phyloP scores from a whole-genome alignment of 2,113 vertebrate species.

The Riparia riparia region DNA sequence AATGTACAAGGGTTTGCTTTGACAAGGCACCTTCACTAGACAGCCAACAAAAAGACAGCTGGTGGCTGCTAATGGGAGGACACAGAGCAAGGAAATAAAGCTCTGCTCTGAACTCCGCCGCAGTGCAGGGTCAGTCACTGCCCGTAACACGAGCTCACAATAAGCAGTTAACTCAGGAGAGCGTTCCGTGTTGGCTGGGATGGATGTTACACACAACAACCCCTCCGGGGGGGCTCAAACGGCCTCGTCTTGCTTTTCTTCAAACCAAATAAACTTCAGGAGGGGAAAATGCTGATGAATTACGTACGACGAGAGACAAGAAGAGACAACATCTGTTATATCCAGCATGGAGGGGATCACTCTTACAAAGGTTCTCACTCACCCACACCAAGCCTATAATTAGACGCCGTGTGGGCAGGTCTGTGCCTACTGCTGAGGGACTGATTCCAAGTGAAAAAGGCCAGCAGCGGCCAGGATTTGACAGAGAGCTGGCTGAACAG shows the following conservation, averaged over 20 bases:
- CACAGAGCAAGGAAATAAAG: neutral
- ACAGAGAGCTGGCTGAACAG: neutral
- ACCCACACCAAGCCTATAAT: conserved; percentile 48
- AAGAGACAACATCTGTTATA: neutral
- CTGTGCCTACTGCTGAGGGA: conserved; percentile 5
- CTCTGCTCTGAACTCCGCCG: neutral
- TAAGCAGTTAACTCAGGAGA: neutral
- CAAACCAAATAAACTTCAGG: neutral
- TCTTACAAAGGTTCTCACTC: conserved; percentile 36
- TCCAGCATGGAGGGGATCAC: neutral
- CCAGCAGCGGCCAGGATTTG: neutral
- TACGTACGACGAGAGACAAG: neutral
- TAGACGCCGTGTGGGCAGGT: conserved; percentile 6
- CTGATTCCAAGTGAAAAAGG: conserved; percentile 44
- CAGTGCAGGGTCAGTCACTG: neutral
- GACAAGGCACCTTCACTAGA: rapidly evolving
- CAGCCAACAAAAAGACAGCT: neutral
- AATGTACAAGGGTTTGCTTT: neutral
- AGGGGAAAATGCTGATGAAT: neutral
- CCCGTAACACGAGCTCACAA: neutral
- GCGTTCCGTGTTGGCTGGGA: rapidly evolving
- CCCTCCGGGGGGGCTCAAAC: neutral
- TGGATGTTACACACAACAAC: rapidly evolving
- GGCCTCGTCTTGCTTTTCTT: neutral
- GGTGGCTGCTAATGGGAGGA: neutral